Evolutionary conservation across 2,113 vertebrate species (phyloP), one percentile per base, ranked within the genome.

Genomic region (Indicator maculatus): DNA sequence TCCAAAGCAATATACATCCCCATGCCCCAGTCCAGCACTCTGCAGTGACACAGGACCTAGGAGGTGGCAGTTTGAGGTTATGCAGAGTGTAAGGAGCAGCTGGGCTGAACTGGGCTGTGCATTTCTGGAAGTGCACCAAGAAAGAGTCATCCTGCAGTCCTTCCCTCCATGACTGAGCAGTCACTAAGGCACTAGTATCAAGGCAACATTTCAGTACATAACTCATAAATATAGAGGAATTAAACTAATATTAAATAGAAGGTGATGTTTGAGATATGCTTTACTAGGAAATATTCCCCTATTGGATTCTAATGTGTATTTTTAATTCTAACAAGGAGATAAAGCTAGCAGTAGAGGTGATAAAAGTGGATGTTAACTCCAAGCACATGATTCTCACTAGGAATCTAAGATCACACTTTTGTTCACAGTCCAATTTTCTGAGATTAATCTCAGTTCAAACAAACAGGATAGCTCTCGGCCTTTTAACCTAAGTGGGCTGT

Each of bases 351-450:
- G 16, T 70, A 63, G 4, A 90, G 36, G 64, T 86, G 79, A 81
- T 63, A 94, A 94, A 95, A 93, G 64, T 67, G 83, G 52, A 39
- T 60, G 38, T 83, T 74, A 90, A 77, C 28, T 81, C 38, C 56
- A 70, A 86, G n/a, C 30, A 39, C 75, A 31, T 2, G 7, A 27
- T 52, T 94, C 86, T 90, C n/a, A 88, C 80, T 77, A 60, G 65
- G 92, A 86, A 77, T 36, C 65, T 64, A 83, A 86, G 88, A 77
- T 86, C 72, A 36, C 61, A 64, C 53, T 87, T 93, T 17, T 80
- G 31, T 88, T 91, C 83, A 88, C 79, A 67, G 80, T 83, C 73
- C 44, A 55, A 11, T 90, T 73, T 95, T 93, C 75, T 86, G 69
- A 80, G 52, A 74, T 71, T 74, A 86, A 80, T 83, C 78, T 90